Conservation (phyloP, 2,797 vertebrate genomes). For the Ctenopoma kingsleyae region DNA sequence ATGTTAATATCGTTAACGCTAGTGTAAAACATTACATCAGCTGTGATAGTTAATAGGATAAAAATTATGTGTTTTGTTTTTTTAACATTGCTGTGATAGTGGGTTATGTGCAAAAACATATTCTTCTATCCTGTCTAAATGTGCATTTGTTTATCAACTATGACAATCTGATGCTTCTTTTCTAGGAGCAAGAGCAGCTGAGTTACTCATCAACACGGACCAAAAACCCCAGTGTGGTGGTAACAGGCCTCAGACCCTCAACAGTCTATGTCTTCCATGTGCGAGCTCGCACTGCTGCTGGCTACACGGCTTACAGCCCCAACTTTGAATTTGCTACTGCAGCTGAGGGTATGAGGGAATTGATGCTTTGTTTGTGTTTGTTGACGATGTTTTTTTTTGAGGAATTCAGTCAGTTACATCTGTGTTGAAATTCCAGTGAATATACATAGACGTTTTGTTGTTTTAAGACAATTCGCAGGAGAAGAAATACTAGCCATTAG, state of each 20-base stretch:
- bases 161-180: constrained; percentile 29
- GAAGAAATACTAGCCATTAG: constrained; percentile 22
- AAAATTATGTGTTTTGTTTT: constrained; percentile 38
- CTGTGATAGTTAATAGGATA: constrained; percentile 37
- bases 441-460: background rate
- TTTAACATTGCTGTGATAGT: constrained; percentile 29
- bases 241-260: constrained; percentile 94
- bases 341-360: constrained; percentile 89
- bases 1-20: background rate
- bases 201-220: constrained; percentile 97
- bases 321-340: constrained; percentile 96
- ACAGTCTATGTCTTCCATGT: constrained; percentile 96
- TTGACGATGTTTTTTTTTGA: constrained; percentile 2
- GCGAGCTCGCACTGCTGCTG: constrained; percentile 91
- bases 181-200: constrained; percentile 95
- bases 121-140: constrained; percentile 24
- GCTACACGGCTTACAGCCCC: constrained; percentile 95
- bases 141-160: constrained; percentile 26
- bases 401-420: constrained; percentile 4
- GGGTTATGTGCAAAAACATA: constrained; percentile 29
- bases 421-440: background rate
- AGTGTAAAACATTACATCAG: constrained; percentile 40
- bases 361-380: constrained; percentile 15
- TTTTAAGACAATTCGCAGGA: constrained; percentile 18
- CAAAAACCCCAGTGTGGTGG: constrained; percentile 91